phyloP scores from a whole-genome alignment of 2,888 invertebrate genomes.

The Pachydiplax longipennis region DNA sequence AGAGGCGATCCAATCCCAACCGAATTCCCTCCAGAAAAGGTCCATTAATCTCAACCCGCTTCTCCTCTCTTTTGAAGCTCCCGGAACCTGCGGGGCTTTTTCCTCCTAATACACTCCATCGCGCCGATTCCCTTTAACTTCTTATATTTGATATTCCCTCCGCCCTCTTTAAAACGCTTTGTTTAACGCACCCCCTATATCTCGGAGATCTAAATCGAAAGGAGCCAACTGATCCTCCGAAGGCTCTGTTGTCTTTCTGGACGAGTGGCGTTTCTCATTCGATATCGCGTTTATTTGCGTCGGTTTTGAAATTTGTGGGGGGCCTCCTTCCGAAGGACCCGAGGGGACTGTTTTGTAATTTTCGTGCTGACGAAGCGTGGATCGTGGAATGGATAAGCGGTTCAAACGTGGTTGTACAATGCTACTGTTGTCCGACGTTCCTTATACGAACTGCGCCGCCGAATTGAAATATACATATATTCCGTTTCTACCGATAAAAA shows the following conservation, averaged over 20 bases:
- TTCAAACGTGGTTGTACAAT: too few relatives aligned
- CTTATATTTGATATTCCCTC: conserved; percentile 1
- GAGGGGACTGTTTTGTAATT: too few relatives aligned
- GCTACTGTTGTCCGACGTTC: too few relatives aligned
- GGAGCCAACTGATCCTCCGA: background rate
- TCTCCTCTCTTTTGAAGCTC: background rate
- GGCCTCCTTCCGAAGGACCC: too few relatives aligned
- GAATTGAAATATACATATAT: too few relatives aligned
- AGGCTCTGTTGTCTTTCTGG: background rate
- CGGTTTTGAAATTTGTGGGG: background rate
- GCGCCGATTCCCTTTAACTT: background rate
- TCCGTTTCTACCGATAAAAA: too few relatives aligned
- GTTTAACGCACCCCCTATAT: background rate
- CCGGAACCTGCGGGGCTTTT: too few relatives aligned
- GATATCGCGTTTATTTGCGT: background rate
- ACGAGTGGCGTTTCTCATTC: background rate
- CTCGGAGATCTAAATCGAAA: too few relatives aligned
- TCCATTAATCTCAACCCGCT: conserved; percentile 14
- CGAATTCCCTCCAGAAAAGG: background rate
- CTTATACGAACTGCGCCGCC: too few relatives aligned
- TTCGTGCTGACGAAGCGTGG: too few relatives aligned
- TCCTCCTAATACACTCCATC: background rate
- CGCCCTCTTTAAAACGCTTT: background rate
- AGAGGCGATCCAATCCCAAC: background rate
- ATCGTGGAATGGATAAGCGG: too few relatives aligned